Conservation (phyloP, 1,140 invertebrate genomes). For the Hypothenemus hampei region DNA sequence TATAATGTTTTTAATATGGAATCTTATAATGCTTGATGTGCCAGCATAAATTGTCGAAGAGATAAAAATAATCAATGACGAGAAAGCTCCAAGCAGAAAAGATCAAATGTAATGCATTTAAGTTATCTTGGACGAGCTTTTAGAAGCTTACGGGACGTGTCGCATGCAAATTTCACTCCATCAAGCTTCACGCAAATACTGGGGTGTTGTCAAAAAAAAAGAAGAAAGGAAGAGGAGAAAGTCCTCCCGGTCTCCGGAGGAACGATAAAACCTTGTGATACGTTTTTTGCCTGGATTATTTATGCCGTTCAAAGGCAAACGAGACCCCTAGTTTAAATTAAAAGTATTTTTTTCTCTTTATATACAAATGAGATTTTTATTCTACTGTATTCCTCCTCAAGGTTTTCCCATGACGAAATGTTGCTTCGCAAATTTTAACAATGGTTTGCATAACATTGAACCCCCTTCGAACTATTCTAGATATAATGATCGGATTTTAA, state of each 20-base stretch:
- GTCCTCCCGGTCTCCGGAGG: conserved; percentile 2
- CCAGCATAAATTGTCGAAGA: conserved; percentile 1
- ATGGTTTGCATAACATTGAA: conserved; percentile 23
- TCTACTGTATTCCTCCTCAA: too few species aligned
- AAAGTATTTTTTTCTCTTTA: too few species aligned
- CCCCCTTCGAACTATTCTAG: conserved; percentile 14
- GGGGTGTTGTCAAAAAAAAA: conserved; percentile 15
- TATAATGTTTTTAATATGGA: too few species aligned
- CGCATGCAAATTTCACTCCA: conserved; percentile 22
- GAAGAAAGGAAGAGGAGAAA: too few species aligned
- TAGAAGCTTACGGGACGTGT: conserved; percentile 19
- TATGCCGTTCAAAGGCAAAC: too few species aligned
- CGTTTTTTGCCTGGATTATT: background rate
- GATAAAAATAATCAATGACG: conserved; percentile 19
- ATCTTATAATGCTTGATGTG: too few species aligned
- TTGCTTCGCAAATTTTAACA: conserved; percentile 13
- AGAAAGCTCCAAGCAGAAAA: conserved; percentile 13
- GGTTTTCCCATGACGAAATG: too few species aligned
- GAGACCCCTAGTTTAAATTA: too few species aligned
- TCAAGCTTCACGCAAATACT: conserved; percentile 20
- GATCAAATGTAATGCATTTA: conserved; percentile 23
- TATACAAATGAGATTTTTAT: too few species aligned
- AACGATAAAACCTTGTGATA: background rate
- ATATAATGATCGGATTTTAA: conserved; percentile 19
- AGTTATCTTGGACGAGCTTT: conserved; percentile 22